Evolutionary conservation across 2,797 vertebrate genomes (phyloP).

Genomic region (Brachymystax lenok): DNA sequence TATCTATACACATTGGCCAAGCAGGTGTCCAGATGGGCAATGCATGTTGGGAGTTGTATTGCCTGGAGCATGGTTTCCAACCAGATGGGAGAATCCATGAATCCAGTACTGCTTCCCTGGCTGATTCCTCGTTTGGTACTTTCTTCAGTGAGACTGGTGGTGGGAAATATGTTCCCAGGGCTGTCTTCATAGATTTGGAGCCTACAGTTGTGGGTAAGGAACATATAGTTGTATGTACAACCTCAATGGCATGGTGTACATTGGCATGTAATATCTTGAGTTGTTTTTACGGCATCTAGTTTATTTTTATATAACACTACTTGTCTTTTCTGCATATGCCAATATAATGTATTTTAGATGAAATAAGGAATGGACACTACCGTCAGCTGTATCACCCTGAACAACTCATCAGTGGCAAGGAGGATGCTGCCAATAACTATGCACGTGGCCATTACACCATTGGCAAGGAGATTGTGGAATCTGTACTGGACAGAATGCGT

Average conservation of each 20-base stretch:
- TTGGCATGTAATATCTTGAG: neutral
- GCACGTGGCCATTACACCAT: conserved; percentile 30
- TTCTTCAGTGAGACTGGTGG: conserved; percentile 7
- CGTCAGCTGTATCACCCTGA: conserved; percentile 26
- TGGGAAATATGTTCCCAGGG: conserved; percentile 16
- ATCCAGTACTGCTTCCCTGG: neutral
- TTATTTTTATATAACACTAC: too few species aligned
- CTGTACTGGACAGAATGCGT: conserved; percentile 11
- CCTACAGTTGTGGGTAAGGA: conserved; percentile 20
- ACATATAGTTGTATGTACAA: neutral
- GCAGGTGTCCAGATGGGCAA: conserved; percentile 31
- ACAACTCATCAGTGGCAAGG: conserved; percentile 27
- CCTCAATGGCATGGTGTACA: neutral
- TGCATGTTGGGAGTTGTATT: conserved; percentile 28
- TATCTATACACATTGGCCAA: conserved; percentile 28
- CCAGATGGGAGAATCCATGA: conserved; percentile 8
- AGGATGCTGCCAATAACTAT: conserved; percentile 27
- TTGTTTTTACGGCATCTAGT: neutral
- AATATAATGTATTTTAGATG: conserved; percentile 4
- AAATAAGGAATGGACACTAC: conserved; percentile 22
- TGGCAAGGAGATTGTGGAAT: conserved; percentile 11
- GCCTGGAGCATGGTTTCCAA: conserved; percentile 25
- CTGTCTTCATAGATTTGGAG: conserved; percentile 22
- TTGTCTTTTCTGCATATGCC: neutral
- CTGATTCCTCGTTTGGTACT: neutral